Conservation (phyloP, 2,797 vertebrate genomes). For the Pyrocephalus nanus region DNA sequence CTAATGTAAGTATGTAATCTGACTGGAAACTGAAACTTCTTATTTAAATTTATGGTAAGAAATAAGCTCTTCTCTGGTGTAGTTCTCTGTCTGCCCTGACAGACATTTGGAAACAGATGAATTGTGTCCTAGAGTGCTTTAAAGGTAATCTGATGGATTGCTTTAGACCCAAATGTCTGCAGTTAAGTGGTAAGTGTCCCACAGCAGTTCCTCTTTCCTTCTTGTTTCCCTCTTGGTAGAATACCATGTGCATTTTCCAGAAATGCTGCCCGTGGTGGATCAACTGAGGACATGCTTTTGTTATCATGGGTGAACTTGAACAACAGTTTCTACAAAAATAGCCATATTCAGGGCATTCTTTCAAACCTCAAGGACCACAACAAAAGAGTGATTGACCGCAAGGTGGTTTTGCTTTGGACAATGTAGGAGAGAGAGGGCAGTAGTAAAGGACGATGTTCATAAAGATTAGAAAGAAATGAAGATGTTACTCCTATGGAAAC, state of each 20-base stretch:
- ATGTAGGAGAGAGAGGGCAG: neutral
- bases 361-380: neutral
- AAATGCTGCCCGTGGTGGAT: fast-evolving
- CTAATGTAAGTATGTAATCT: neutral
- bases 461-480: neutral
- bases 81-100: neutral
- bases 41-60: neutral
- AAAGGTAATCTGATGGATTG: neutral
- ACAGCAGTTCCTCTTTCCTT: neutral
- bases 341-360: neutral
- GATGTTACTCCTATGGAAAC: neutral
- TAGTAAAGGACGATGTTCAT: neutral
- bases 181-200: neutral
- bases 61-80: neutral
- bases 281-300: neutral
- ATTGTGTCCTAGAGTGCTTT: neutral
- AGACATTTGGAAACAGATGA: neutral
- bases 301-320: neutral
- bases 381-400: neutral
- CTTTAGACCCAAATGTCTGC: neutral
- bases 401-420: neutral
- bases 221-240: neutral
- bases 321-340: neutral
- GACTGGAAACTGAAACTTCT: neutral
- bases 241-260: fast-evolving